phyloP scores from a whole-genome alignment of 2,113 vertebrate species.

The Urocolius indicus region DNA sequence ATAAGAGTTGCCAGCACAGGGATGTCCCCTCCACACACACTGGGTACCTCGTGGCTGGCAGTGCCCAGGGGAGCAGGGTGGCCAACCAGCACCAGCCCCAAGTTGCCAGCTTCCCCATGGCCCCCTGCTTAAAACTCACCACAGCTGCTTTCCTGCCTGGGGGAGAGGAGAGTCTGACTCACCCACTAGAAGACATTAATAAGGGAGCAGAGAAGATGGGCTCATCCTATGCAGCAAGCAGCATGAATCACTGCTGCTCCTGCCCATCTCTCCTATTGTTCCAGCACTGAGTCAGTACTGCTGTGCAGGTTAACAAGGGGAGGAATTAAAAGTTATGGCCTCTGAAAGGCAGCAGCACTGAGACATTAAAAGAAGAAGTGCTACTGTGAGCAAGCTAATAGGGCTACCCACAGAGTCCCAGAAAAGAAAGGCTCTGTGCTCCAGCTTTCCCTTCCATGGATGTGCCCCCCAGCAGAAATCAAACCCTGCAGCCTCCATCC shows the following conservation, averaged over 20 bases:
- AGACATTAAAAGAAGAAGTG: background rate
- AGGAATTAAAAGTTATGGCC: background rate
- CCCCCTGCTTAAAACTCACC: background rate
- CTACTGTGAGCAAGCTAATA: constrained; percentile 3
- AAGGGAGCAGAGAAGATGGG: constrained; percentile 9
- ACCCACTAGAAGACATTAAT: constrained; percentile 1
- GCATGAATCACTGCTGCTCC: constrained; percentile 44
- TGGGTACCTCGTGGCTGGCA: background rate
- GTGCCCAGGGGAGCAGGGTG: background rate
- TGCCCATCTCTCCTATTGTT: background rate
- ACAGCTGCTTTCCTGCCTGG: background rate
- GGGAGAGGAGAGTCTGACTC: constrained; percentile 58
- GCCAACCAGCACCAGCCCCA: background rate
- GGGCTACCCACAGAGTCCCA: constrained; percentile 1
- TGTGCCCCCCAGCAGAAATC: background rate
- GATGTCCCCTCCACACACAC: fast-evolving
- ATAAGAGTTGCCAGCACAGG: fast-evolving
- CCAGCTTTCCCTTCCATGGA: background rate
- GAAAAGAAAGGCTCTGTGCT: background rate
- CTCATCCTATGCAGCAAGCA: constrained; percentile 13
- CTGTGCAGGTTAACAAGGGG: constrained; percentile 19
- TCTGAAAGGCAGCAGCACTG: background rate
- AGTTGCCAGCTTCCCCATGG: background rate
- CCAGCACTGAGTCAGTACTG: constrained; percentile 43
- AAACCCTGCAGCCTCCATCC: background rate